Evolutionary conservation across 1,140 invertebrate genomes (phyloP).

Genomic region (Pseudoatta argentina): DNA sequence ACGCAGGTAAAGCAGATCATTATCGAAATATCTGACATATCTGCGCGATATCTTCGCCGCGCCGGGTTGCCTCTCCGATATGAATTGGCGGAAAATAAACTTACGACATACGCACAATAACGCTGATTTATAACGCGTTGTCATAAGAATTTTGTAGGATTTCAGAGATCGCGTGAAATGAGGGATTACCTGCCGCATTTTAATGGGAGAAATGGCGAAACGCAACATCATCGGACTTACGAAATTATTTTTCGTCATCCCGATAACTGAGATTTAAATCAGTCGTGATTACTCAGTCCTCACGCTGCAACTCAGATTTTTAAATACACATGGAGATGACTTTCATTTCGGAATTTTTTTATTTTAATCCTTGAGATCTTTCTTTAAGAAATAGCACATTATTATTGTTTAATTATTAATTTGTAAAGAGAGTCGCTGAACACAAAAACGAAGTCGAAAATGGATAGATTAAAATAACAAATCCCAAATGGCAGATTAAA

Average conservation of each 20-base stretch:
- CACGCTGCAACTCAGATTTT: neutral
- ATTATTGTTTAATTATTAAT: too few species aligned
- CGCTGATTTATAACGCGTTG: conserved; percentile 2
- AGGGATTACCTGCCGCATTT: neutral
- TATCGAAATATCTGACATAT: conserved; percentile 25
- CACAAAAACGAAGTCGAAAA: too few species aligned
- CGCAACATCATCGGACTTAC: neutral
- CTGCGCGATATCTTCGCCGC: conserved; percentile 3
- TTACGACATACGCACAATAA: neutral
- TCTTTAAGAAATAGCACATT: too few species aligned
- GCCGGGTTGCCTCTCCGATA: neutral
- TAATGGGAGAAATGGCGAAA: neutral
- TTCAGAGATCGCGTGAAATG: neutral
- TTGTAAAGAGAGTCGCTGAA: too few species aligned
- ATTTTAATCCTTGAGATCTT: too few species aligned
- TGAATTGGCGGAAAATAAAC: neutral
- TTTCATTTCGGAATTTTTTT: neutral
- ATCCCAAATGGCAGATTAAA: too few species aligned
- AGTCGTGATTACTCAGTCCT: neutral
- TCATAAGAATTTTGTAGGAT: neutral
- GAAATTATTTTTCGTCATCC: conserved; percentile 5
- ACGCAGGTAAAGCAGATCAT: neutral
- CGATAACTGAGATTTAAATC: conserved; percentile 8
- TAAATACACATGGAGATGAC: neutral
- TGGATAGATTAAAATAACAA: too few species aligned